These are phyloP conservation scores for Gryon sp. DNA, from an alignment of 1,140 invertebrate species.

Conservation along the genomic window DNA sequence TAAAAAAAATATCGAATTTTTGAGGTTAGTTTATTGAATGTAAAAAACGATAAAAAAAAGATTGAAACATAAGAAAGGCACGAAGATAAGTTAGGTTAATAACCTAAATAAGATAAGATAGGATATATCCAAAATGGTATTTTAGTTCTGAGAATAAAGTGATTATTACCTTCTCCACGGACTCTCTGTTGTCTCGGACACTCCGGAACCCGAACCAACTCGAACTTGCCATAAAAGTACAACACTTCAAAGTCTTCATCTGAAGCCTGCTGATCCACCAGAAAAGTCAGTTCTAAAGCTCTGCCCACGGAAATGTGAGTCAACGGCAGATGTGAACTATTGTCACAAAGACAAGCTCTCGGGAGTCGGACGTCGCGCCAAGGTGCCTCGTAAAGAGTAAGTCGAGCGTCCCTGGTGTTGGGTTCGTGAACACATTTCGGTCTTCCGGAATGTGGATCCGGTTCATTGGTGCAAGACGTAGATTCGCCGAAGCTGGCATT, in stretches of 20 bases:
- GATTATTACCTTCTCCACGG: conserved; percentile 77
- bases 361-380: conserved; percentile 83
- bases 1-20: too few species aligned
- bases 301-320: conserved; percentile 83
- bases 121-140: neutral
- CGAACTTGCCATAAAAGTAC: conserved; percentile 85
- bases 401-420: conserved; percentile 80
- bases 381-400: conserved; percentile 83
- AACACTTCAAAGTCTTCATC: conserved; percentile 86
- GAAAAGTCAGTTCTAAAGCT: conserved; percentile 83
- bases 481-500: conserved; percentile 85
- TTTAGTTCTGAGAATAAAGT: neutral
- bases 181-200: conserved; percentile 84
- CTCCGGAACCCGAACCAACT: conserved; percentile 83
- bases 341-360: conserved; percentile 86
- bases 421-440: conserved; percentile 80
- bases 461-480: conserved; percentile 84
- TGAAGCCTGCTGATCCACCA: conserved; percentile 83
- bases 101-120: conserved; percentile 16
- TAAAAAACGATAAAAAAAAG: too few species aligned
- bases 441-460: conserved; percentile 86
- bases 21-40: too few species aligned
- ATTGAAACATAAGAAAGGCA: too few species aligned
- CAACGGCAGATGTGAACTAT: conserved; percentile 82
- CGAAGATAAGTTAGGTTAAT: too few species aligned